Percentiles rank a stretch among this genome's conserved stretches.
phyloP scores from a whole-genome alignment of 2,113 vertebrate species.

The Alethe diademata region DNA sequence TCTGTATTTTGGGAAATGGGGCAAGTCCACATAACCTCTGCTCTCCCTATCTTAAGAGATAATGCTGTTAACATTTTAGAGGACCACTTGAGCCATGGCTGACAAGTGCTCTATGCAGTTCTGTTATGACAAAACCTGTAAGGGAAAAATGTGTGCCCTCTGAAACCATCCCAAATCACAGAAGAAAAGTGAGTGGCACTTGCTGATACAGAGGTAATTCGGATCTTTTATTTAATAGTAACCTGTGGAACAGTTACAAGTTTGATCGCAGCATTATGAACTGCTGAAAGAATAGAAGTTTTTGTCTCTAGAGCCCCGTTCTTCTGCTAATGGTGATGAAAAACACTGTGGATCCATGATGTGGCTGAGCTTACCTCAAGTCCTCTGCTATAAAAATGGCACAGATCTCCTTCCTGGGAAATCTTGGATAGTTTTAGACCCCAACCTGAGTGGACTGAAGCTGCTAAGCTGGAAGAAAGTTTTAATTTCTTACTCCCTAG shows the following conservation, averaged over 20 bases:
- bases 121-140: neutral
- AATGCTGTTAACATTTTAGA: neutral
- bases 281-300: neutral
- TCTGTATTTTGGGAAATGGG: neutral
- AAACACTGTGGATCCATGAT: neutral
- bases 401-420: neutral
- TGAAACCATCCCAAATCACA: neutral
- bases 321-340: neutral
- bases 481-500: neutral
- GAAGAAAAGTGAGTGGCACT: neutral
- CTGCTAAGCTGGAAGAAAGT: neutral
- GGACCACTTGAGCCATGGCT: neutral
- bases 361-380: neutral
- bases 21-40: neutral
- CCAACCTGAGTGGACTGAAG: neutral
- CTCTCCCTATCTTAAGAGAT: neutral
- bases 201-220: neutral
- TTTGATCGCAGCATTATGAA: neutral
- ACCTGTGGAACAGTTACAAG: fast-evolving
- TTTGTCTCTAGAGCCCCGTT: neutral
- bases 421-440: neutral
- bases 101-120: neutral
- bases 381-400: neutral
- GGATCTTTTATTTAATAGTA: neutral
- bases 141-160: neutral